phyloP scores from a whole-genome alignment of 2,888 invertebrate genomes.

The Dynastes grantii region DNA sequence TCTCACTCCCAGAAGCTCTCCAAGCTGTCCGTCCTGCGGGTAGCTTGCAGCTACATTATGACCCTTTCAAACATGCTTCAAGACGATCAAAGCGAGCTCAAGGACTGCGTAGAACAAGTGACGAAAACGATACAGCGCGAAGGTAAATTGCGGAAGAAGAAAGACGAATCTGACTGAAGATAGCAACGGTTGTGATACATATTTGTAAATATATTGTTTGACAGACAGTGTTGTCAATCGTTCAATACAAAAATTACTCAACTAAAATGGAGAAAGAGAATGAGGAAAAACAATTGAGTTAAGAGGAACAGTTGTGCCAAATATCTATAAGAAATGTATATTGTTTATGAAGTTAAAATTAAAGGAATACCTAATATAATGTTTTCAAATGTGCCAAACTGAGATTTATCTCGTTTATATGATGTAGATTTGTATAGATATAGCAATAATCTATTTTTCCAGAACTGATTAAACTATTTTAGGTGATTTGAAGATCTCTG shows the following conservation, averaged over 20 bases:
- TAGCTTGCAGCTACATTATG: constrained; percentile 94
- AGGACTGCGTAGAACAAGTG: constrained; percentile 88
- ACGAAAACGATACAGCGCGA: constrained; percentile 94
- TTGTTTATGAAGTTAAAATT: neutral
- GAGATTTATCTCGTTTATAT: constrained; percentile 10
- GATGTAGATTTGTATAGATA: constrained; percentile 1
- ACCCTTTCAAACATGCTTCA: constrained; percentile 87
- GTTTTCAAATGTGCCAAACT: constrained; percentile 37
- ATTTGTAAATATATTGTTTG: constrained; percentile 7
- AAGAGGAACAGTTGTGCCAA: constrained; percentile 29
- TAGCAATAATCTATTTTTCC: constrained; percentile 47
- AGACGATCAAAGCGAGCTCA: constrained; percentile 73
- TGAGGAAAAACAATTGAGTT: neutral
- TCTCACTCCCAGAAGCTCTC: constrained; percentile 95
- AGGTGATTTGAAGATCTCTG: constrained; percentile 42
- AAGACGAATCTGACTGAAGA: constrained; percentile 75
- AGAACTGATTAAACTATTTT: constrained; percentile 32
- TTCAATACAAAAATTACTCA: neutral
- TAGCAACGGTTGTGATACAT: constrained; percentile 10
- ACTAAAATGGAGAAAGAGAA: neutral
- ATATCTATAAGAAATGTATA: constrained; percentile 13
- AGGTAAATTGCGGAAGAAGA: constrained; percentile 89
- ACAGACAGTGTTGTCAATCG: constrained; percentile 29
- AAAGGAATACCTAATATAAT: neutral
- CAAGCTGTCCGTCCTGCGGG: constrained; percentile 91